Base-by-base conservation (phyloP, 2,888 invertebrate genomes). In the Aphelenchoides bicaudatus region DNA sequence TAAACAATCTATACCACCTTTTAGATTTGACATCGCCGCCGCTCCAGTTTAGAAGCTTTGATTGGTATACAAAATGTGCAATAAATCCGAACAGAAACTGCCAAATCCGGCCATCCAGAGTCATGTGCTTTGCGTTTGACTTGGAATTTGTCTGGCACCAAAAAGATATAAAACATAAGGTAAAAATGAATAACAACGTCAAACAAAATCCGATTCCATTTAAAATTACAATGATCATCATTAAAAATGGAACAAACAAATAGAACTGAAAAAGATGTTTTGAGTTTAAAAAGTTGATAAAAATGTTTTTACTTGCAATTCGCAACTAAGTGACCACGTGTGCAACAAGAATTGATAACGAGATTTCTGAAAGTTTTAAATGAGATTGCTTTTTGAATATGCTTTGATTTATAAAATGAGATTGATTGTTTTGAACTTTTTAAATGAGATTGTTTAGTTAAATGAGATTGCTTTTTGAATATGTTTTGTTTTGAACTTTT, bases 91-190 rank as follows among this genome's bases (percentile, higher is more conserved):
- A 34, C 10, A 34, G 34, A 34, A 34, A 34, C 34, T 34, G 10
- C 34, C 34, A 34, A 34, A 34, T 34, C 10, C 34, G 34, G 10
- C 34, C 34, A 10, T 34, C 34, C 34, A 34, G 34, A 10, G n/a
- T 34, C 34, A 34, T 34, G 34, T 34, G 34, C 34, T n/a, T n/a
- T n/a, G 34, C 34, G n/a, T 34, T 34, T 34, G 34, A 34, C 10
- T 34, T n/a, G n/a, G n/a, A 10, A n/a, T 10, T 34, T 34, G 34
- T 10, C 34, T 34, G 34, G 10, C 34, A n/a, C 10, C n/a, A 34
- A n/a, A 34, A 34, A 34, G 34, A 34, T 10, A 10, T n/a, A n/a
- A 34, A 10, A 10, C 10, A 10, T 10, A 34, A n/a, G 34, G n/a
- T 34, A n/a, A 10, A 10, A 10, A 34, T 10, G 34, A 34, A 34